Conservation (phyloP, 2,797 vertebrate species). For the Perodicticus potto region DNA sequence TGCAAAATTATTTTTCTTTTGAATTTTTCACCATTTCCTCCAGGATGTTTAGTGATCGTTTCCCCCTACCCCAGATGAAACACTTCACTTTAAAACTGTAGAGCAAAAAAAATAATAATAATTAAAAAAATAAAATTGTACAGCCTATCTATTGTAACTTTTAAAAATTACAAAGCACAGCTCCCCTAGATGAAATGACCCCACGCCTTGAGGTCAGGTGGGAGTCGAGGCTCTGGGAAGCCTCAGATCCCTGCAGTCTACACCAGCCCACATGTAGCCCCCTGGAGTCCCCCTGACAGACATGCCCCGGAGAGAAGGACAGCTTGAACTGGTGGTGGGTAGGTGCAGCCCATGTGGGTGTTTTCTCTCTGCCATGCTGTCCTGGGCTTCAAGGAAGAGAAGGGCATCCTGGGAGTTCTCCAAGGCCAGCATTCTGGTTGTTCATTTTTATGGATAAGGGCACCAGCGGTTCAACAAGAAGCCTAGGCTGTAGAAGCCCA, state of each 20-base stretch:
- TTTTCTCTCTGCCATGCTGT: neutral
- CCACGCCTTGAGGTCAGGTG: neutral
- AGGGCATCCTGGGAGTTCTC: neutral
- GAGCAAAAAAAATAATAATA: neutral
- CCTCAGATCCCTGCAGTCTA: neutral
- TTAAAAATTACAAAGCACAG: slow-evolving; percentile 42
- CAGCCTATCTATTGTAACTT: slow-evolving; percentile 40
- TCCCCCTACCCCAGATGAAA: slow-evolving; percentile 53
- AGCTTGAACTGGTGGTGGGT: neutral
- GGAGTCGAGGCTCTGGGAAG: neutral
- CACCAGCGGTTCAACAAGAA: neutral
- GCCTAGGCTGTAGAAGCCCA: neutral
- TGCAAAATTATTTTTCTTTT: slow-evolving; percentile 72
- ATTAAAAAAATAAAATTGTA: neutral
- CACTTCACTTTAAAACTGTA: slow-evolving; percentile 58
- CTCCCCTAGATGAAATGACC: neutral
- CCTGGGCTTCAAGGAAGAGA: neutral
- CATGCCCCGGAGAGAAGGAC: neutral
- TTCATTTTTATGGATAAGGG: slow-evolving; percentile 8
- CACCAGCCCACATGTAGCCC: neutral
- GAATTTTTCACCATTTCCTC: slow-evolving; percentile 81
- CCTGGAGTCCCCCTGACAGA: neutral
- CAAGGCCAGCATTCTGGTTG: neutral
- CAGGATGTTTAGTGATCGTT: slow-evolving; percentile 72
- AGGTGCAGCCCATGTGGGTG: neutral